phyloP scores from a whole-genome alignment of 2,888 invertebrate genomes.

The Parnassius mnemosyne region DNA sequence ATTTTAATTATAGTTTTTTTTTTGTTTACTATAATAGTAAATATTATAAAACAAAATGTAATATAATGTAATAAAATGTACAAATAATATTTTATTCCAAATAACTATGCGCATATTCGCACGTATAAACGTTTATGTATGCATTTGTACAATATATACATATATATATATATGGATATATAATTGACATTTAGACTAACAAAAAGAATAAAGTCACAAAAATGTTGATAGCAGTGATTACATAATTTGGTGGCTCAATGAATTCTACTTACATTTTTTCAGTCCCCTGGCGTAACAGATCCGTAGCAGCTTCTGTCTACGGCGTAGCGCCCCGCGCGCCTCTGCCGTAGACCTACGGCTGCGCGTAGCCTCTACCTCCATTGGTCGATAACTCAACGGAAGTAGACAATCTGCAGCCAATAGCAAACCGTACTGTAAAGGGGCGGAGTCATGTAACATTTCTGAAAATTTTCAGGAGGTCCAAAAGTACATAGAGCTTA shows the following conservation, averaged over 20 bases:
- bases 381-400: conserved; percentile 62
- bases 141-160: neutral
- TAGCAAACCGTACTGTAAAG: conserved; percentile 60
- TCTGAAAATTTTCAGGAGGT: conserved; percentile 75
- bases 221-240: conserved; percentile 24
- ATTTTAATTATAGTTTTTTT: too few species aligned
- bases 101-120: too few species aligned
- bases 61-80: neutral
- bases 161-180: neutral
- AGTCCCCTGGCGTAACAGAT: conserved; percentile 70
- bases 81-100: neutral
- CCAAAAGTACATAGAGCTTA: conserved; percentile 54
- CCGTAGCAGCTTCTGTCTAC: conserved; percentile 72
- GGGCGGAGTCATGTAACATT: conserved; percentile 68
- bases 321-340: conserved; percentile 68
- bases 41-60: too few species aligned
- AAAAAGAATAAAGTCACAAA: neutral
- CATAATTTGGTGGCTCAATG: conserved; percentile 27
- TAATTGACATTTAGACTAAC: too few species aligned
- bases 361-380: conserved; percentile 64
- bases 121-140: neutral
- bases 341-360: conserved; percentile 64
- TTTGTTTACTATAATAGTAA: too few species aligned
- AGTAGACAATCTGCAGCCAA: conserved; percentile 62
- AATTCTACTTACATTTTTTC: conserved; percentile 67